Evolutionary conservation across 2,113 vertebrate genomes (phyloP).

Genomic region (Pterocles orientalis): DNA sequence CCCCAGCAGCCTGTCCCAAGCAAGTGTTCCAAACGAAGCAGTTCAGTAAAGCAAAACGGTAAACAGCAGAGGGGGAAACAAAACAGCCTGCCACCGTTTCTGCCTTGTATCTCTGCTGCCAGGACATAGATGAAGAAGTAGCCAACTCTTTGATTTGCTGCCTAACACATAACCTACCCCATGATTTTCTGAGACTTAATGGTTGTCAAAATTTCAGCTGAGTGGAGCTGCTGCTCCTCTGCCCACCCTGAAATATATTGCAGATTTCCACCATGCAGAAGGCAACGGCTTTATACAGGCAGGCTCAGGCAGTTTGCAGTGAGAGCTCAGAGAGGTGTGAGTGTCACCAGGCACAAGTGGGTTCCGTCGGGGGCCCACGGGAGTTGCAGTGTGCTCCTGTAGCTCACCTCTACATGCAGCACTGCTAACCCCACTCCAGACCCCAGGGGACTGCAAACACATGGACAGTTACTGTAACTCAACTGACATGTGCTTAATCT

Average conservation of each 20-base stretch:
- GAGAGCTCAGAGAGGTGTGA: neutral
- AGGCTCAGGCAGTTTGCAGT: neutral
- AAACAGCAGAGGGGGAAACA: neutral
- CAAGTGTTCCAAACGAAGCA: neutral
- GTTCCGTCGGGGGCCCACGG: no score
- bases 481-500: neutral
- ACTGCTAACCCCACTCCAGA: neutral
- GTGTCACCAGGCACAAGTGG: rapidly evolving
- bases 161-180: neutral
- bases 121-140: neutral
- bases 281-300: neutral
- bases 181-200: neutral
- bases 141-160: neutral
- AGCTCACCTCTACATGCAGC: neutral
- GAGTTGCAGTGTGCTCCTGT: neutral
- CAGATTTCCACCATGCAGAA: neutral
- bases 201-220: neutral
- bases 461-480: neutral
- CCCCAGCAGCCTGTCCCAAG: neutral
- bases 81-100: neutral
- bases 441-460: neutral
- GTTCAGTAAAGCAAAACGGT: neutral
- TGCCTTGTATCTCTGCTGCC: neutral
- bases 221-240: neutral
- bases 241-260: neutral